A percentile compares a stretch with the other conserved stretches of the same genome.
Conservation (phyloP, 2,113 vertebrate species). For the Uropsilus gracilis region DNA sequence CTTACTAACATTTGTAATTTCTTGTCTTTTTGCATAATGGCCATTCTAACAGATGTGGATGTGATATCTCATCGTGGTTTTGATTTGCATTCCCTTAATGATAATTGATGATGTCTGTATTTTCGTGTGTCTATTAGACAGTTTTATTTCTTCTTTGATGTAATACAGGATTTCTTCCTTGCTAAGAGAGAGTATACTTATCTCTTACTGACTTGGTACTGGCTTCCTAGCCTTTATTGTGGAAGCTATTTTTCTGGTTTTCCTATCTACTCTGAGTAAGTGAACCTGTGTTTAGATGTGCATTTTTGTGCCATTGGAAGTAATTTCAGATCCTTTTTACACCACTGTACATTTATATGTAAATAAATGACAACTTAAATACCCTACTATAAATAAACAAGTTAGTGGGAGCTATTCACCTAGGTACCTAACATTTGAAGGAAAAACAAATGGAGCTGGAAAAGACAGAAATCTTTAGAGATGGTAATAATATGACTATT, state of each 20-base stretch:
- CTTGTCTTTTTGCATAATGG: too few relatives aligned
- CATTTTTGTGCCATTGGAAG: neutral
- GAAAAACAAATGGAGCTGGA: neutral
- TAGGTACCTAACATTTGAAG: neutral
- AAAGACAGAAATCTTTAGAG: neutral
- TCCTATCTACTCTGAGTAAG: neutral
- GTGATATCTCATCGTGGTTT: too few relatives aligned
- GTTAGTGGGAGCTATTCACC: constrained; percentile 43
- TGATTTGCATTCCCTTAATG: neutral
- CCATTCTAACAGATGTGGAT: too few relatives aligned
- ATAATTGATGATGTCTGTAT: neutral
- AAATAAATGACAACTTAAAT: too few relatives aligned
- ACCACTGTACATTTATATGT: too few relatives aligned
- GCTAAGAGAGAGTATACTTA: neutral
- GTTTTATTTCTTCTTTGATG: neutral
- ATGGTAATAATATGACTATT: neutral
- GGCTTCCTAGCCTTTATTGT: neutral
- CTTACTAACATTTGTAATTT: too few relatives aligned
- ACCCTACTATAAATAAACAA: neutral
- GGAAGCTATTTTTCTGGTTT: neutral
- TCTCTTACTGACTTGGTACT: neutral
- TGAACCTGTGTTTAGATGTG: neutral
- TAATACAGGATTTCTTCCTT: neutral
- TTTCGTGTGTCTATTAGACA: neutral
- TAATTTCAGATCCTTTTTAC: neutral